Evolutionary conservation across 1,140 invertebrate species (phyloP), one percentile per base, ranked within the genome.

Genomic region (Varroa destructor): DNA sequence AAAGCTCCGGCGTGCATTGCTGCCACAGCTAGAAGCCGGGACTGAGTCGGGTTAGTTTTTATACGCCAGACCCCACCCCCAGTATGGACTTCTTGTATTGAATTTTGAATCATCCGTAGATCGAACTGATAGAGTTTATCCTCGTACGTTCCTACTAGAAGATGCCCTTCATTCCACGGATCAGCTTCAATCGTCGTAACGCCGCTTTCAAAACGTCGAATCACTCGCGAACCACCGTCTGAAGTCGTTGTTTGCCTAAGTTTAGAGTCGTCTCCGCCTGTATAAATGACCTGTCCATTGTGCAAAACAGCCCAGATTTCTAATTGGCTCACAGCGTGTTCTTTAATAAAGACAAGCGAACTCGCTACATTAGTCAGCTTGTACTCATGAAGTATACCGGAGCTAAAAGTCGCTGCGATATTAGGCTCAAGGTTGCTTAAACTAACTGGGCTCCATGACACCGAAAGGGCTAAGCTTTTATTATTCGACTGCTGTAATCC

Each of bases 1-100:
- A 67, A 67, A 25, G 61, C 61, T 40, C 61, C 61, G 40, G 61
- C 61, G 61, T 67, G 40, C 61, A 67, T 67, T n/a, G 12, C 61
- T 5, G 61, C 61, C 61, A 67, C n/a, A 67, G 61, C 61, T 12
- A 67, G 61, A 67, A 25, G 46, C 2, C 36, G 61, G 12, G 37
- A 37, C 14, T 40, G 12, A 14, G 61, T 36, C 1, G 61, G 61
- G 46, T 67, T n/a, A 36, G 14, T 8, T 37, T 40, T n/a, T 12
- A 67, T 67, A 1, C 61, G 61, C 61, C 61, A 67, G 40, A 67
- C 37, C 1, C 61, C 61, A 36, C 61, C 61, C 3, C 61, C 61
- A 37, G 40, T 40, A 37, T 67, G 12, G 40, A 43, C 46, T 37
- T 67, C 61, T 12, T 43, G 61, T 37, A 25, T 43, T 1, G 61